A percentile compares a stretch with the other conserved stretches of the same genome.
Evolutionary conservation across 2,888 invertebrate species (phyloP).

Genomic region (Dryobotodes eremita): DNA sequence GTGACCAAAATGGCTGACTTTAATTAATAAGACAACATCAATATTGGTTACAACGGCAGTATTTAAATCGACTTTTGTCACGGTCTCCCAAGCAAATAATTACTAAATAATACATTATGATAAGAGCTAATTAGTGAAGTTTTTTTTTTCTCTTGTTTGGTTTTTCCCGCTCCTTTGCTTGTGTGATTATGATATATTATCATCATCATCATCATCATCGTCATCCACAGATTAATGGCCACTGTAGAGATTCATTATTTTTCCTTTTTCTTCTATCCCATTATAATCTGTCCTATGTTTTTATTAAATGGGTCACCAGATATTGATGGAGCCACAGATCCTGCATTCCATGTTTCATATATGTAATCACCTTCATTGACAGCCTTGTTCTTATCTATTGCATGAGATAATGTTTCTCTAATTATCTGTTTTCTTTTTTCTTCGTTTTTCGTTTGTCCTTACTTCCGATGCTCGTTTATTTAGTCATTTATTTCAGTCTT

Average conservation of each 20-base stretch:
- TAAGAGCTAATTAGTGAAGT: conserved; percentile 17
- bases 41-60: neutral
- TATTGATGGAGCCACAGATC: neutral
- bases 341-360: neutral
- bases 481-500: neutral
- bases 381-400: neutral
- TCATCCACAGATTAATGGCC: too few species aligned
- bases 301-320: neutral
- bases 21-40: conserved; percentile 17
- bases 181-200: neutral
- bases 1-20: conserved; percentile 1
- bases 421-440: neutral
- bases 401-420: neutral
- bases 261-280: neutral
- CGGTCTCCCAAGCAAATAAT: conserved; percentile 40
- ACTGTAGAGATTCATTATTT: neutral
- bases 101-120: conserved; percentile 10
- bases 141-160: neutral
- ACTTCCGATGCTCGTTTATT: neutral
- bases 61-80: conserved; percentile 32
- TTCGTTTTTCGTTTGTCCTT: neutral
- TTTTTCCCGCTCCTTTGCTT: conserved; percentile 14
- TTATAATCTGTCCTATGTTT: neutral
- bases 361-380: neutral
- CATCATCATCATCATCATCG: neutral